Evolutionary conservation across 2,797 vertebrate species (phyloP).

Genomic region (Trematomus bernacchii): DNA sequence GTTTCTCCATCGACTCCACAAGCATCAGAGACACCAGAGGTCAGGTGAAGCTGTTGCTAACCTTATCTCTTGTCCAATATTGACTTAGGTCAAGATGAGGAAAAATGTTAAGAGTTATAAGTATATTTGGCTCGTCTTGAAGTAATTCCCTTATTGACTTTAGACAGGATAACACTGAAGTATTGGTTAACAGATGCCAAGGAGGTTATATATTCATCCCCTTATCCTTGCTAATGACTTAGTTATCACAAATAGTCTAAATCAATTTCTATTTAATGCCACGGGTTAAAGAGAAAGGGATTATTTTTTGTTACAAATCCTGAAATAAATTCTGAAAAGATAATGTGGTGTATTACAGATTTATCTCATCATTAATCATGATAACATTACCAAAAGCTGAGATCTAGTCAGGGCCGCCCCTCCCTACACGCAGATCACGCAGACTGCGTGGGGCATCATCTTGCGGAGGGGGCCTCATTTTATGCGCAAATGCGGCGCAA

Average conservation of each 20-base stretch:
- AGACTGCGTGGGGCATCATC: no score
- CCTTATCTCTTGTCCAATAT: slow-evolving; percentile 1
- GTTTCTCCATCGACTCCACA: slow-evolving; percentile 13
- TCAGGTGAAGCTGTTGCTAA: slow-evolving; percentile 12
- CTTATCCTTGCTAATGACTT: not conserved
- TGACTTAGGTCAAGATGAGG: slow-evolving; percentile 8
- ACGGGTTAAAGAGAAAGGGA: not conserved
- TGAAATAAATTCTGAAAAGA: not conserved
- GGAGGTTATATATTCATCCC: not conserved
- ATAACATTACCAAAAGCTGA: not conserved
- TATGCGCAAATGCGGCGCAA: no score
- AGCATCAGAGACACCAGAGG: not conserved
- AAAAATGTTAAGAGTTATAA: slow-evolving; percentile 3
- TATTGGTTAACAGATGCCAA: not conserved
- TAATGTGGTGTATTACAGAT: not conserved
- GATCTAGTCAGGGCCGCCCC: no score
- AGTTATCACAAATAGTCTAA: not conserved
- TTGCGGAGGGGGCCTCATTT: no score
- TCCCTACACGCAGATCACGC: no score
- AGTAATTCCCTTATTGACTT: not conserved
- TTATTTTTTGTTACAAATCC: not conserved
- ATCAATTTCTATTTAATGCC: not conserved
- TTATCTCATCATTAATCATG: not conserved
- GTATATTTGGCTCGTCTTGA: not conserved
- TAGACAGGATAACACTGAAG: not conserved